Evolutionary conservation across 2,113 vertebrate species (phyloP), one percentile per base, ranked within the genome.

Genomic region (Lampris incognitus): DNA sequence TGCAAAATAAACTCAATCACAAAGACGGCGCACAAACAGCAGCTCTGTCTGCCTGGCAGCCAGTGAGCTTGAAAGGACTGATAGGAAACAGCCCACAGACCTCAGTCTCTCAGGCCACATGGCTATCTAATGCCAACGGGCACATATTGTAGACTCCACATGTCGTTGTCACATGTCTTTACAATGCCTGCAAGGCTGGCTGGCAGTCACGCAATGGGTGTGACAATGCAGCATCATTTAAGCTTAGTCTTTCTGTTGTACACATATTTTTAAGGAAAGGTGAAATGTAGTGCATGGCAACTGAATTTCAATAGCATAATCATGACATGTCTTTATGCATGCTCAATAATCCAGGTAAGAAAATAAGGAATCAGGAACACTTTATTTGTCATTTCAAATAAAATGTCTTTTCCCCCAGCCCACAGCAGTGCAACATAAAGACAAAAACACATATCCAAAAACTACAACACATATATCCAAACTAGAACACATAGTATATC

Each of bases 51-150:
- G 9, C 37, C 62, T 65, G 36, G 39, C 6, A 72, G 64, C 59
- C 40, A 41, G 7, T 5, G 37, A 39, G 38, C 52, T 48, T 69
- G 39, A 42, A 44, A 37, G 39, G 13, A 55, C 51, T 11, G 41
- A 6, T 52, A 11, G 46, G 9, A 40, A 42, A 44, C 54, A 66
- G 55, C 66, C 63, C 38, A 4, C 8, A 13, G 46, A 52, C 60
- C 61, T 54, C 62, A 51, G 37, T 55, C 10, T 49, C 46, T 60
- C 54, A 54, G 46, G 61, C 62, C 50, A 24, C 46, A 79, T 79
- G 66, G 24, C 65, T 48, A 73, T 60, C 66, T 60, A 79, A 74
- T 67, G 73, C 69, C 61, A 64, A 63, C 41, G 52, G 74, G 58
- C 72, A 64, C 68, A 42, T 66, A 70, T 67, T 46, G 65, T 62